Percentiles rank a stretch among this genome's conserved stretches.
These are phyloP conservation scores for Balaeniceps rex DNA, from an alignment of 2,113 vertebrate genomes.

Conservation along the genomic window DNA sequence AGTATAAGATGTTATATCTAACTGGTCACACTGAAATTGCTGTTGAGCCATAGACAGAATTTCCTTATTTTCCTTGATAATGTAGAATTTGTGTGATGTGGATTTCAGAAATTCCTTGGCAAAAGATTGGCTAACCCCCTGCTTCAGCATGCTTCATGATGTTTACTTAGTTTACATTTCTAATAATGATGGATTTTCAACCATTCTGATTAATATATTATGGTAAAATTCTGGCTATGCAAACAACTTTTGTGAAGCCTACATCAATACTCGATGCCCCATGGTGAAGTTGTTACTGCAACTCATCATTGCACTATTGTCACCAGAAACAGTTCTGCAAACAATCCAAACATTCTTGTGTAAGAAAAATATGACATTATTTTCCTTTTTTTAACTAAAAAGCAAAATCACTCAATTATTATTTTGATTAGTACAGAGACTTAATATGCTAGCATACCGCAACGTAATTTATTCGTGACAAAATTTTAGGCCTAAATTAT, in stretches of 20 bases:
- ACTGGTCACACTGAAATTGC: neutral
- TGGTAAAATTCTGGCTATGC: neutral
- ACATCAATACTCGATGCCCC: neutral
- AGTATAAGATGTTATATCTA: neutral
- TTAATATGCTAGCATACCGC: neutral
- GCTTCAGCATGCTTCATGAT: neutral
- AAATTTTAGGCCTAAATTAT: neutral
- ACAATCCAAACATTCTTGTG: neutral
- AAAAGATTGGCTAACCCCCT: neutral
- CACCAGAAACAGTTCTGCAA: neutral
- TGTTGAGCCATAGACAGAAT: neutral
- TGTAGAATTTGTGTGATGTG: neutral
- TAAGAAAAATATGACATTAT: neutral
- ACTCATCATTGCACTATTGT: neutral
- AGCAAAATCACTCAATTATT: too few relatives aligned
- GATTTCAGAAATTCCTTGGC: neutral
- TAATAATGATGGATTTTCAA: neutral
- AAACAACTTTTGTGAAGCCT: neutral
- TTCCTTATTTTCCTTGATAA: neutral
- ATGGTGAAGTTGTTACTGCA: neutral
- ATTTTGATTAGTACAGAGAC: neutral
- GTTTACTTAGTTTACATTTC: neutral
- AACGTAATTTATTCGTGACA: neutral
- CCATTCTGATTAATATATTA: neutral
- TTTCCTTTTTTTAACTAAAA: neutral